Percentiles rank a stretch among this genome's conserved stretches.
Evolutionary conservation across 2,797 vertebrate genomes (phyloP).

Genomic region (Clarias fuscus): DNA sequence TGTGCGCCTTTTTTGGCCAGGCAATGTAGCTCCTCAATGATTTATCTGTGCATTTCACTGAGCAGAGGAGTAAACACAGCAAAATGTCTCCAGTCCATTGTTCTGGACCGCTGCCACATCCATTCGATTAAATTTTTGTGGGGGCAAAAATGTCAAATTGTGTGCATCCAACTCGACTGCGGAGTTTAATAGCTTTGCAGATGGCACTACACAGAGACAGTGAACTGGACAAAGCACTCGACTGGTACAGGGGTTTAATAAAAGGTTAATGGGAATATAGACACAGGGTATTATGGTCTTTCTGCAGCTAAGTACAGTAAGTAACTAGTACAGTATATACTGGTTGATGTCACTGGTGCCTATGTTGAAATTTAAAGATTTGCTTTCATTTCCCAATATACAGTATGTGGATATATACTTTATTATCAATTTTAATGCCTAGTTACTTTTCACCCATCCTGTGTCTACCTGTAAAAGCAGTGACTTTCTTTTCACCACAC

Average conservation of each 20-base stretch:
- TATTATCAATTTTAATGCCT: too few relatives aligned
- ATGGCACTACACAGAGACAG: conserved; percentile 11
- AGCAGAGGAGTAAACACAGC: conserved; percentile 34
- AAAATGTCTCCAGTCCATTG: conserved; percentile 10
- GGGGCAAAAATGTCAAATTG: conserved; percentile 41
- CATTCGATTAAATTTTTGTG: conserved; percentile 29
- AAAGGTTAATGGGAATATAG: conserved; percentile 43
- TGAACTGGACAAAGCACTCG: conserved; percentile 41
- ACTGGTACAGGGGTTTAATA: conserved; percentile 49
- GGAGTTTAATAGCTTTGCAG: conserved; percentile 32
- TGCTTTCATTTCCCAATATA: too few relatives aligned
- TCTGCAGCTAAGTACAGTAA: not conserved
- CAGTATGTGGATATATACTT: too few relatives aligned
- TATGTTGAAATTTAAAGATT: too few relatives aligned
- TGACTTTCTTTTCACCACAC: conserved; percentile 60
- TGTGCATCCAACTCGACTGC: conserved; percentile 22
- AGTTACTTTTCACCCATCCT: too few relatives aligned
- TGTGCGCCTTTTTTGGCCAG: too few relatives aligned
- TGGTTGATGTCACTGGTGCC: too few relatives aligned
- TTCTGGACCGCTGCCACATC: conserved; percentile 32
- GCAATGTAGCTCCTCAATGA: conserved; percentile 12
- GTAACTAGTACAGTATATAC: too few relatives aligned
- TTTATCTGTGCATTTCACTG: conserved; percentile 33
- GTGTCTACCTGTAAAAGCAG: conserved; percentile 48
- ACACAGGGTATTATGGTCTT: not conserved